Evolutionary conservation across 1,140 invertebrate species (phyloP).

Genomic region (Drosophila carrolli): DNA sequence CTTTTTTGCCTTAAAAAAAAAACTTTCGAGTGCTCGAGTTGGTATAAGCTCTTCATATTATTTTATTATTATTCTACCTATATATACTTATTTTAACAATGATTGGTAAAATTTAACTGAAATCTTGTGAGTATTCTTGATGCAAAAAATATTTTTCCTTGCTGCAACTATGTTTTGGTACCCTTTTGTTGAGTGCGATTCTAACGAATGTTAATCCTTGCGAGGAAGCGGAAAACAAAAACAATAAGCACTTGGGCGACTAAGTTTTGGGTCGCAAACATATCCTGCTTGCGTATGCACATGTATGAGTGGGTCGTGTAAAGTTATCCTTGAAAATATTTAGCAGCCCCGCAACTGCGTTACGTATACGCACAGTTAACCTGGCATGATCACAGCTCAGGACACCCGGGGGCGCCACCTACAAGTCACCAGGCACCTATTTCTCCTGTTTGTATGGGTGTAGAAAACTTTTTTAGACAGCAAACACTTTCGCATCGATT

Average conservation of each 20-base stretch:
- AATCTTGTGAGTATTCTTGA: too few relatives aligned
- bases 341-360: conserved; percentile 68
- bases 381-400: conserved; percentile 59
- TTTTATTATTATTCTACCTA: too few relatives aligned
- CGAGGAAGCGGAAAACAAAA: conserved; percentile 28
- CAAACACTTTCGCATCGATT: conserved; percentile 76
- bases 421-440: conserved; percentile 59
- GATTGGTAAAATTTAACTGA: too few relatives aligned
- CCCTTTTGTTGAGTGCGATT: conserved; percentile 5
- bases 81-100: not conserved
- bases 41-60: too few relatives aligned
- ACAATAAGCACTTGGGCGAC: conserved; percentile 70
- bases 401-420: conserved; percentile 63
- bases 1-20: too few relatives aligned
- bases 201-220: conserved; percentile 48
- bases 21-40: too few relatives aligned
- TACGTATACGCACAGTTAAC: conserved; percentile 79
- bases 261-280: conserved; percentile 64
- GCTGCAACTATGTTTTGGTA: conserved; percentile 5
- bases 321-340: conserved; percentile 81
- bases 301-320: conserved; percentile 58
- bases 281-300: conserved; percentile 21
- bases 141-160: not conserved
- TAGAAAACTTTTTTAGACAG: conserved; percentile 61
- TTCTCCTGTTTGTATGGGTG: conserved; percentile 22